These are phyloP conservation scores for Sebastes ruberrimus DNA, from an alignment of 2,797 vertebrate genomes.

Conservation along the genomic window DNA sequence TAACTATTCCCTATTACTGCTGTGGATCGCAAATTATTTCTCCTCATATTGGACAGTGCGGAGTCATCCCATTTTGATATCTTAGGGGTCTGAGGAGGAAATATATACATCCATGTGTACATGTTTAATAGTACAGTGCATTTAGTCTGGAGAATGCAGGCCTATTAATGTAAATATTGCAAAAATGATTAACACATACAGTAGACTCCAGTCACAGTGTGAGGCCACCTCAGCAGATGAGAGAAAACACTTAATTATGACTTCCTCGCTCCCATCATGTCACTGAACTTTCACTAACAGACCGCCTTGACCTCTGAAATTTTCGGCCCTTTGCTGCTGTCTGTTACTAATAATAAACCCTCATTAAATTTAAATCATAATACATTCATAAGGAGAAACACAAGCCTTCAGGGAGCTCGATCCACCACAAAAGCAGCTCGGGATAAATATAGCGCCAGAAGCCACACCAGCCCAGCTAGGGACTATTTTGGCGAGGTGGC, in stretches of 20 bases:
- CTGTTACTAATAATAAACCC: constrained; percentile 51
- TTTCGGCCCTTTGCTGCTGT: constrained; percentile 4
- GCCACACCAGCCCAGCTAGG: constrained; percentile 47
- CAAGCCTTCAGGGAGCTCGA: constrained; percentile 49
- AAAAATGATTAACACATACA: background rate
- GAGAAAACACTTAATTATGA: background rate
- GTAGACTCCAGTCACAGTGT: background rate
- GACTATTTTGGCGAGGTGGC: constrained; percentile 83
- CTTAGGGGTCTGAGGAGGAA: background rate
- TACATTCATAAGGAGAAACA: constrained; percentile 67
- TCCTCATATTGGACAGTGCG: background rate
- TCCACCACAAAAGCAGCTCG: constrained; percentile 67
- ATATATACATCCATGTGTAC: background rate
- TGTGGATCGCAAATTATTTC: background rate
- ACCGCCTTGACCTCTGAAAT: constrained; percentile 11
- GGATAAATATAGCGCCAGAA: constrained; percentile 76
- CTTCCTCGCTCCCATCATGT: background rate
- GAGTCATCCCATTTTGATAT: background rate
- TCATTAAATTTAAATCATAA: constrained; percentile 58
- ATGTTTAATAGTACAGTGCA: background rate
- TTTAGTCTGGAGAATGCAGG: background rate
- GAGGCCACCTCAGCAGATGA: background rate
- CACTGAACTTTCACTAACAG: background rate
- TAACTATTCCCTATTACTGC: background rate
- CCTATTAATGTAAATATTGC: background rate